Evolutionary conservation across 2,797 vertebrate genomes (phyloP), one percentile per base, ranked within the genome.

Genomic region (Muscicapa comitata): DNA sequence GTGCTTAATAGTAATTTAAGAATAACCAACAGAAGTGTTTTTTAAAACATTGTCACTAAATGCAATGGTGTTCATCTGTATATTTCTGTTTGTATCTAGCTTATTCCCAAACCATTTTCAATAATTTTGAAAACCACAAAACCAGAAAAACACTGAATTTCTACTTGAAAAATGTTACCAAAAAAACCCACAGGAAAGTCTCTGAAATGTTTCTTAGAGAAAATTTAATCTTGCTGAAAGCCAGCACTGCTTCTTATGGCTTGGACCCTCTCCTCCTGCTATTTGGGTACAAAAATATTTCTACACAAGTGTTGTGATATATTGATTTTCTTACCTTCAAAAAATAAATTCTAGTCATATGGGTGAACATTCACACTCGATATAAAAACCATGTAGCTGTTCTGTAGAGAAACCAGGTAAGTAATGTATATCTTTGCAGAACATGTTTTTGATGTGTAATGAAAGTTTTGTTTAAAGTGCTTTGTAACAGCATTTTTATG

Each of bases 401-500:
- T 80, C 24, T 47, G 35, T 37, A 63, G 42, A 82, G 37, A 73
- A 88, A 80, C 67, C 0, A 65, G 33, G 1, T 40, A 31, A 77
- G 29, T 37, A 43, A 92, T 82, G 78, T 18, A 66, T 23, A 68
- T 78, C 91, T 96, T 72, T 90, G 62, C 65, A 67, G 66, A 80
- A 59, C 38, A 57, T 1, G 17, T 65, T 33, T 42, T 21, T 37
- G 29, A 35, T 38, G 28, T 25, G 11, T 28, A 79, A 82, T 5
- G 26, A 37, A 81, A 21, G 74, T 24, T 70, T 93, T 94, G 78
- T 82, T 94, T 83, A 58, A 96, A 93, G 59, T 57, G 88, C 58
- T 95, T 94, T 6, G 2, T 59, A 86, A 94, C 38, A 85, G 45
- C 59, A 79, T 89, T 96, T 97, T 71, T 88, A 84, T 26, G 38